phyloP scores from a whole-genome alignment of 2,113 vertebrate genomes.

The Oxyura jamaicensis region DNA sequence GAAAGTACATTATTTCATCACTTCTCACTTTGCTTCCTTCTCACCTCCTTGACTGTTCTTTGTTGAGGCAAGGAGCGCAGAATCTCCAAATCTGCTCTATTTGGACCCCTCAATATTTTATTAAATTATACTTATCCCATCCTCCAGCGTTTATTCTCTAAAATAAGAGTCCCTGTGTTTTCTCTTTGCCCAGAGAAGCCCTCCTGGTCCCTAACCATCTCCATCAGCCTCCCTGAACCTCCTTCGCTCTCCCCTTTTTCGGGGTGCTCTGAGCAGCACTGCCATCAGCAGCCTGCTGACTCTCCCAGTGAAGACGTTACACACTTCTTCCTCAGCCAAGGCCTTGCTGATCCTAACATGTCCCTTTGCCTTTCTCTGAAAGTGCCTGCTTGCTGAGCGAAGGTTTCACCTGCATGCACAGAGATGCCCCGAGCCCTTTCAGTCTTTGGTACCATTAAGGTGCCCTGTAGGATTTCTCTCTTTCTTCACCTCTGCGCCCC shows the following conservation, averaged over 20 bases:
- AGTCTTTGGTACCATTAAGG: not conserved
- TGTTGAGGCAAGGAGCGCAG: not conserved
- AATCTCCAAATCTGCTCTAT: not conserved
- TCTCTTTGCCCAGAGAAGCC: not conserved
- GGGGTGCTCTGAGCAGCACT: fast-evolving
- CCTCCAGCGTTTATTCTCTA: not conserved
- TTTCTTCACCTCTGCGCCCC: not conserved
- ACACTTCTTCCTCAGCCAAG: not conserved
- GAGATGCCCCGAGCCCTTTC: not conserved
- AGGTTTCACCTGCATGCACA: not conserved
- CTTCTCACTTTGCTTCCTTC: not conserved
- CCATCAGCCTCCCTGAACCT: not conserved
- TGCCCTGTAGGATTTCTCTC: not conserved
- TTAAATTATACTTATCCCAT: not conserved
- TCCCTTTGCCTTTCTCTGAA: not conserved
- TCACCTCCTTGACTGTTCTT: not conserved
- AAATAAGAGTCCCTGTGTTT: not conserved
- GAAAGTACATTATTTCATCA: not conserved
- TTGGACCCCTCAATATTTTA: not conserved
- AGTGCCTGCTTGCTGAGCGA: not conserved
- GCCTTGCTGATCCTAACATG: not conserved
- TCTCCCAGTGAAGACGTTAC: not conserved
- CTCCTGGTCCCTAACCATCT: not conserved
- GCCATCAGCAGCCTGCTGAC: not conserved
- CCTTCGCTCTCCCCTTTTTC: not conserved